phyloP scores from a whole-genome alignment of 2,888 invertebrate genomes.

The Diloba caeruleocephala region DNA sequence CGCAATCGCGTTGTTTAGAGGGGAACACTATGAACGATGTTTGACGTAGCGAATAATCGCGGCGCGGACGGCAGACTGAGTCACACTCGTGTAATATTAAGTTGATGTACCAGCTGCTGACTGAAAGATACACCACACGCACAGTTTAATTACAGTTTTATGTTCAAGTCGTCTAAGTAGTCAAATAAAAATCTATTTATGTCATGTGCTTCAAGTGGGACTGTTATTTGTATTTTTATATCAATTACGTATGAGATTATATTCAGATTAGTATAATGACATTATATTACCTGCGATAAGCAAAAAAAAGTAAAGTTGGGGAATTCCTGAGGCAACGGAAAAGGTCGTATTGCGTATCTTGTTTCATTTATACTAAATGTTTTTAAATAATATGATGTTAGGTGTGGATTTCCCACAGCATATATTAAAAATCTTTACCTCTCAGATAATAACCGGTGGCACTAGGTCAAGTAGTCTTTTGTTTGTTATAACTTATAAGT shows the following conservation, averaged over 20 bases:
- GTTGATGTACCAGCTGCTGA: slow-evolving; percentile 28
- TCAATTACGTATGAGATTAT: no score
- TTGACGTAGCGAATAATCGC: neutral
- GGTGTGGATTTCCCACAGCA: slow-evolving; percentile 43
- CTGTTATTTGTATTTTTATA: no score
- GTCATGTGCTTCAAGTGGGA: neutral
- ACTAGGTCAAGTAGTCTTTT: slow-evolving; percentile 61
- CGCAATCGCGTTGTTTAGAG: neutral
- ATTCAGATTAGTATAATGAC: no score
- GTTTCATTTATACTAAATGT: neutral
- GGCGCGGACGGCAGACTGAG: slow-evolving; percentile 3
- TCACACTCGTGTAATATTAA: slow-evolving; percentile 20
- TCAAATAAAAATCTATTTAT: neutral
- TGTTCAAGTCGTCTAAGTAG: neutral
- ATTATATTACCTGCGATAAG: no score
- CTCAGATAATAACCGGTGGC: slow-evolving; percentile 40
- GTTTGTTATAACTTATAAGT: slow-evolving; percentile 34
- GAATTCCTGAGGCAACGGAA: no score
- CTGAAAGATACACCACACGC: slow-evolving; percentile 40
- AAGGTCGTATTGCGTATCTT: neutral
- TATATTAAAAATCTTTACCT: slow-evolving; percentile 34
- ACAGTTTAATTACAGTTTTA: slow-evolving; percentile 7
- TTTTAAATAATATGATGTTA: neutral
- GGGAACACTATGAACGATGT: neutral
- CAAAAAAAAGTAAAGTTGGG: no score